These are phyloP conservation scores for Siniperca undulata DNA, from an alignment of 2,797 vertebrate species.

Conservation along the genomic window DNA sequence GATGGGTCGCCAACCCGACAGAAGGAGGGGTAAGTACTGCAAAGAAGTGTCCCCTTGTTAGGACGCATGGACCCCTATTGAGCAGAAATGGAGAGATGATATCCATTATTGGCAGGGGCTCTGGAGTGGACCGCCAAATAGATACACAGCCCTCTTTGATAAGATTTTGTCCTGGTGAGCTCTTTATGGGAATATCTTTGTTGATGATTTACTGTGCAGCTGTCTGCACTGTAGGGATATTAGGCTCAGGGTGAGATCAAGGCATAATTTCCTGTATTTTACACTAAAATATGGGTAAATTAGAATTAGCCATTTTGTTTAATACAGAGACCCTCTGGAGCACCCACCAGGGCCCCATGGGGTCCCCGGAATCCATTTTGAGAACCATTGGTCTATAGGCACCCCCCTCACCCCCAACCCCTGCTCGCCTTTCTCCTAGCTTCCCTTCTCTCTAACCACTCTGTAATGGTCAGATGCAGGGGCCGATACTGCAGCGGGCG, in stretches of 20 bases:
- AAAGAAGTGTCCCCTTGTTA: constrained; percentile 73
- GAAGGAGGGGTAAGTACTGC: constrained; percentile 96
- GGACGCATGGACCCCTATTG: constrained; percentile 64
- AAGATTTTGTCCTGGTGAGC: constrained; percentile 42
- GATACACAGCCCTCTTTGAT: constrained; percentile 67
- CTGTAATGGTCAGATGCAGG: constrained; percentile 81
- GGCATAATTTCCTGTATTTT: constrained; percentile 24
- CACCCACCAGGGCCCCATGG: constrained; percentile 45
- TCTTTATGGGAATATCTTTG: constrained; percentile 55
- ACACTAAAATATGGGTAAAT: constrained; percentile 43
- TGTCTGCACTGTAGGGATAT: constrained; percentile 28
- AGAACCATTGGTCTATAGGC: constrained; percentile 57
- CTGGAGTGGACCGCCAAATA: constrained; percentile 41
- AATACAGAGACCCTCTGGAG: constrained; percentile 28
- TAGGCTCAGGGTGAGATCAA: constrained; percentile 36
- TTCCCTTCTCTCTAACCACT: constrained; percentile 68
- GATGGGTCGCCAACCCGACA: constrained; percentile 95
- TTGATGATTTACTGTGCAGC: constrained; percentile 59
- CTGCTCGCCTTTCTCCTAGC: constrained; percentile 69
- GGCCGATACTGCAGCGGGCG: constrained; percentile 88
- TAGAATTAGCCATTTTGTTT: constrained; percentile 20
- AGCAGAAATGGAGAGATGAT: constrained; percentile 79
- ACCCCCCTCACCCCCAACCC: constrained; percentile 27
- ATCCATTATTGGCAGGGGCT: constrained; percentile 62
- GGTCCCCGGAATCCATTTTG: constrained; percentile 62